These are phyloP conservation scores for Colletes latitarsis DNA, from an alignment of 1,140 invertebrate genomes.

Conservation along the genomic window DNA sequence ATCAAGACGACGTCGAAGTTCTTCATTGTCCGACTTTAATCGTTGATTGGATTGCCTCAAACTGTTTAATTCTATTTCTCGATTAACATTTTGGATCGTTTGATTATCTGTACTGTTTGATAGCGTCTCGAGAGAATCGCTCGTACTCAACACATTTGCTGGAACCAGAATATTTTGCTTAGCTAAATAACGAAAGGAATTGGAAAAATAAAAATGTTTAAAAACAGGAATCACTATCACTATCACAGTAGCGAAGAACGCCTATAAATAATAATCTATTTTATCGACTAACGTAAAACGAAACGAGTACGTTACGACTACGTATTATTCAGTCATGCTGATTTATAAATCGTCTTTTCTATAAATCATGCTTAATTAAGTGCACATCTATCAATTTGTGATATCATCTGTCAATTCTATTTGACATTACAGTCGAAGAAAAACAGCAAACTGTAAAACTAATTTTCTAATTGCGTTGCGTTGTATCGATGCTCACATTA, in stretches of 20 bases:
- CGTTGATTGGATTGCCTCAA: conserved; percentile 81
- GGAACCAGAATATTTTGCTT: conserved; percentile 50
- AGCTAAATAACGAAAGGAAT: neutral
- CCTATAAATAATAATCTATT: too few species aligned
- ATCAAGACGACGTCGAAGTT: conserved; percentile 83
- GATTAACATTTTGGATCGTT: conserved; percentile 66
- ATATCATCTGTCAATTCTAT: too few species aligned
- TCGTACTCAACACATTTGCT: conserved; percentile 60
- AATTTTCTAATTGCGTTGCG: conserved; percentile 74
- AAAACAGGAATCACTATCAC: too few species aligned
- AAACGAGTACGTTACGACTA: neutral
- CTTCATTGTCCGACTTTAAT: conserved; percentile 85
- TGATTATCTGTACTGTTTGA: conserved; percentile 60
- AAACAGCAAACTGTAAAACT: conserved; percentile 60
- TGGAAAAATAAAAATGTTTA: neutral
- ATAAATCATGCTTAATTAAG: conserved; percentile 51
- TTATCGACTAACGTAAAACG: too few species aligned
- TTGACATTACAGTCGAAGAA: conserved; percentile 40
- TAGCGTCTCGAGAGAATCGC: conserved; percentile 39
- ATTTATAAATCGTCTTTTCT: conserved; percentile 15
- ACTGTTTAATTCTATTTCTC: conserved; percentile 79
- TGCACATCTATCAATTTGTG: conserved; percentile 29
- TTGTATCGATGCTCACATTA: conserved; percentile 79
- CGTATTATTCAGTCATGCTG: conserved; percentile 23
- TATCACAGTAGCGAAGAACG: too few species aligned